phyloP scores from a whole-genome alignment of 2,113 vertebrate species.

The Prunella himalayana region DNA sequence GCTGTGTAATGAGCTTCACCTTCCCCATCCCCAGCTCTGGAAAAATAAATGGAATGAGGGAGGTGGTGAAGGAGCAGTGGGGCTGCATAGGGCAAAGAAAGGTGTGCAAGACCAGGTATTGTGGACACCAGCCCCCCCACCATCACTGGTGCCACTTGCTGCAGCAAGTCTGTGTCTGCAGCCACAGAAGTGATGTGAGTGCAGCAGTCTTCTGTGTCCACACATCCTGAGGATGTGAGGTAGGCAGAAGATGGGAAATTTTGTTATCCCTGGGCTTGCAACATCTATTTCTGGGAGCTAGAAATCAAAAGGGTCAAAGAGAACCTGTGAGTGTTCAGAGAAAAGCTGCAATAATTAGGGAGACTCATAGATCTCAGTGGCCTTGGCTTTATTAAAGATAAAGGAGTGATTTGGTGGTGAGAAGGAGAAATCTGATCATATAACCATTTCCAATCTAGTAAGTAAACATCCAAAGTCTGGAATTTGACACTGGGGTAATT shows the following conservation, averaged over 20 bases:
- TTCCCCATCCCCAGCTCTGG: not conserved
- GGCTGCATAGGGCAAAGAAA: not conserved
- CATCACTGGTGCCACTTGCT: not conserved
- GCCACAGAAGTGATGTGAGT: not conserved
- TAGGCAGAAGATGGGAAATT: not conserved
- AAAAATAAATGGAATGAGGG: not conserved
- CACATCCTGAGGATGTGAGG: not conserved
- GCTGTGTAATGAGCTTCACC: not conserved
- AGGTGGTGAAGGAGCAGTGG: not conserved
- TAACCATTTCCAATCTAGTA: not conserved
- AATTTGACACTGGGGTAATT: slow-evolving; percentile 33
- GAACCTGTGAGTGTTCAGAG: not conserved
- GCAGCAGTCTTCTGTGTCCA: not conserved
- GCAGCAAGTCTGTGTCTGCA: not conserved
- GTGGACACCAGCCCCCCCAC: not conserved
- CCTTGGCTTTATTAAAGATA: not conserved
- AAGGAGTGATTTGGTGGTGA: not conserved
- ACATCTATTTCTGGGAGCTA: not conserved
- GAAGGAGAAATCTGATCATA: not conserved
- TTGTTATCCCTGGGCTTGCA: not conserved
- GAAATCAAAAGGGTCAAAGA: not conserved
- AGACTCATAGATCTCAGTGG: not conserved
- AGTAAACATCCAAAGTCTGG: not conserved
- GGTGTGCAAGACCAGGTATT: not conserved
- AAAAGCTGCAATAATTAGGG: not conserved